Evolutionary conservation across 2,113 vertebrate species (phyloP), one percentile per base, ranked within the genome.

Genomic region (Ascaphus truei): DNA sequence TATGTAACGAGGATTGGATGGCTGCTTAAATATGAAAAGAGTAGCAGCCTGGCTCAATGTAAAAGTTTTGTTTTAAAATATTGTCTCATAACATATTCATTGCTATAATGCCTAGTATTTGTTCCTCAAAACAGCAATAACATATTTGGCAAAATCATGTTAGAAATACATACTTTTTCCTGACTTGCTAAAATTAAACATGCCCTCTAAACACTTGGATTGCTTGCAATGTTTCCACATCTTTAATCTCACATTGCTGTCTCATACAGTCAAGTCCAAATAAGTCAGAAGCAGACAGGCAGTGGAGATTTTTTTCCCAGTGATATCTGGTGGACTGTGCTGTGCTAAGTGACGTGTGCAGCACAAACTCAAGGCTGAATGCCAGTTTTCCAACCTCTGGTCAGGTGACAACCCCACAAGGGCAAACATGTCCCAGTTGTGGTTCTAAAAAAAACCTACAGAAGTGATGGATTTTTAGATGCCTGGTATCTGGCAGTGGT

Each of bases 331-430:
- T 78, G 71, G 73, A 79, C 59, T 66, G 79, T 74, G 76, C 76
- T 13, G 9, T 80, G 81, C 64, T 83, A 85, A 83, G 78, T 76
- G 80, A 79, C 84, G 81, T 79, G 78, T 85, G 75, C 65, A 77
- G 73, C 72, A 52, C 75, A 77, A 77, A 64, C 51, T 39, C 37
- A 59, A 31, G 55, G 55, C 71, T 64, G 30, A 2, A 13, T 62
- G 69, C 73, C 76, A 73, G 72, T 72, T 83, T 75, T 62, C 79
- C 76, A 76, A 58, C 74, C 74, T 80, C 61, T 75, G 61, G 31
- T 77, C 62, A 45, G 76, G 72, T 83, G 77, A 81, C 77, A 83
- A 71, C 72, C 73, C 80, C 1, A 8, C 59, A 68, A 69, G 72
- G 78, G 30, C 58, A 63, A 58, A 27, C 0, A 1, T 50, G 75